Evolutionary conservation across 2,797 vertebrate species (phyloP).

Genomic region (Leptatherina wallacei): DNA sequence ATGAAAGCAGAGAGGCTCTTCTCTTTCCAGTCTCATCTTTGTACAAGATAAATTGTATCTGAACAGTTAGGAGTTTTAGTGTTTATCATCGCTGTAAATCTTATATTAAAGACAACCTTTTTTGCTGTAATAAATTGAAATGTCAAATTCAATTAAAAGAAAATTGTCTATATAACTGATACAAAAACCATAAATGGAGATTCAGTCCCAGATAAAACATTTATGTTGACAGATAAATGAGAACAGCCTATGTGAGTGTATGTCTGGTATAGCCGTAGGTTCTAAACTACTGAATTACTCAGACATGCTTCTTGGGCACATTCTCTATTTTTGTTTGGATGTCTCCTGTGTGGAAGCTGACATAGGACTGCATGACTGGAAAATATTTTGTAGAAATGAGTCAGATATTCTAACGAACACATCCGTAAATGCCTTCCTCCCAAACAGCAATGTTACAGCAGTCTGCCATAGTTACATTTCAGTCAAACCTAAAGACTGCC

Average conservation of each 20-base stretch:
- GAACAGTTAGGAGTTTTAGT: not conserved
- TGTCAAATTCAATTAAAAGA: too few species aligned
- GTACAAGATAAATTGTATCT: too few species aligned
- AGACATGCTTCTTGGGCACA: slow-evolving; percentile 8
- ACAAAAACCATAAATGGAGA: not conserved
- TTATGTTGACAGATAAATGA: not conserved
- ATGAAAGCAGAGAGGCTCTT: not conserved
- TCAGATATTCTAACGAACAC: slow-evolving; percentile 40
- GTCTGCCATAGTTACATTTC: not conserved
- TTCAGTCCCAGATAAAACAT: not conserved
- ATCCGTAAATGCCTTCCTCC: not conserved
- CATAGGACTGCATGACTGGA: slow-evolving; percentile 72
- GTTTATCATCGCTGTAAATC: not conserved
- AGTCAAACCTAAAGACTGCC: not conserved
- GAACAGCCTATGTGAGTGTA: not conserved
- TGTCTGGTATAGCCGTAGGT: not conserved
- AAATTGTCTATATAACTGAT: too few species aligned
- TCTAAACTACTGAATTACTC: slow-evolving; percentile 41
- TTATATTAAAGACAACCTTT: not conserved
- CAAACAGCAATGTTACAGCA: not conserved
- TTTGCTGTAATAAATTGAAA: too few species aligned
- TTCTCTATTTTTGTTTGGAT: slow-evolving; percentile 57
- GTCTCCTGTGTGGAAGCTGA: slow-evolving; percentile 68
- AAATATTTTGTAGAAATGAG: slow-evolving; percentile 58
- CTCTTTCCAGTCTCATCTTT: not conserved